Evolutionary conservation across 2,113 vertebrate species (phyloP).

Genomic region (Dromiciops gliroides): DNA sequence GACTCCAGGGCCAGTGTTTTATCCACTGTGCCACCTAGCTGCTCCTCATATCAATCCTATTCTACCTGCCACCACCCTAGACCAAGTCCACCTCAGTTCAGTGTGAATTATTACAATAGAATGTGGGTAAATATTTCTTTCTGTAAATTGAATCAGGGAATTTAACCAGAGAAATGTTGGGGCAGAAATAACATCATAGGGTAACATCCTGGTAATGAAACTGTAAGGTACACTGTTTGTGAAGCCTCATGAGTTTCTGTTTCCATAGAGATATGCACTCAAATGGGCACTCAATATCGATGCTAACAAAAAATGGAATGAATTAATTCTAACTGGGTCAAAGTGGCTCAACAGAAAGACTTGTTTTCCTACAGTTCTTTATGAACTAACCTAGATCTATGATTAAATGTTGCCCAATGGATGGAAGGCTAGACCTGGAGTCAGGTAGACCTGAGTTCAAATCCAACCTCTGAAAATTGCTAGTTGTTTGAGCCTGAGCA

Average conservation of each 20-base stretch:
- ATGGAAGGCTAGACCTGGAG: not conserved
- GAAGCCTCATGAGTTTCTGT: not conserved
- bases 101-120: not conserved
- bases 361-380: not conserved
- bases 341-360: slow-evolving; percentile 25
- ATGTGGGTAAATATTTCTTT: not conserved
- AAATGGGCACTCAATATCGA: not conserved
- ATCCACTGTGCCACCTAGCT: too few species aligned
- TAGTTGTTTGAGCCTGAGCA: too few species aligned
- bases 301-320: not conserved
- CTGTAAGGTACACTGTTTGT: not conserved
- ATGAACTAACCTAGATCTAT: not conserved
- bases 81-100: not conserved
- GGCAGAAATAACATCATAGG: not conserved
- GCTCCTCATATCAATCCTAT: not conserved
- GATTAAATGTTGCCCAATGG: not conserved
- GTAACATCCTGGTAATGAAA: not conserved
- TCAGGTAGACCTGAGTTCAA: not conserved
- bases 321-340: not conserved
- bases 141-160: not conserved
- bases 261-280: not conserved
- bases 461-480: too few species aligned
- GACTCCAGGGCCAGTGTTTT: too few species aligned
- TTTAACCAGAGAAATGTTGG: not conserved
- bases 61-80: not conserved